These are phyloP conservation scores for Drosophila subobscura DNA, from an alignment of 1,140 invertebrate genomes.

Conservation along the genomic window DNA sequence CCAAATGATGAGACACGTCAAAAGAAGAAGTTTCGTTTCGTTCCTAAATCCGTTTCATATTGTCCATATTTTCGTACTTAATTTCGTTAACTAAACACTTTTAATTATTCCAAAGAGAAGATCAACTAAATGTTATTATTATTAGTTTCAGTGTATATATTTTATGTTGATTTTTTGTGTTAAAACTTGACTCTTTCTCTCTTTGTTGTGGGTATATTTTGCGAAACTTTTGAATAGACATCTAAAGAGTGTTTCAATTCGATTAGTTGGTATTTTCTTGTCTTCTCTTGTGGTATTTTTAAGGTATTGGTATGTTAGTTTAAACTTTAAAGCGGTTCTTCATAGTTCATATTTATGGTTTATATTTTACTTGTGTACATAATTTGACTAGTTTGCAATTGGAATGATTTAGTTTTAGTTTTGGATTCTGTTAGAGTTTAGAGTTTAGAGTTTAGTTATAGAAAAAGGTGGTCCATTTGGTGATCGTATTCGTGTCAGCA, in stretches of 20 bases:
- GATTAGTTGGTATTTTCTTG: conserved; percentile 25
- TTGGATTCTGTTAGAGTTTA: conserved; percentile 40
- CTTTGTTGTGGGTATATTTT: conserved; percentile 25
- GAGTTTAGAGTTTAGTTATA: conserved; percentile 49
- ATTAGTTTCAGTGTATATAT: conserved; percentile 20
- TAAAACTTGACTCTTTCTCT: conserved; percentile 23
- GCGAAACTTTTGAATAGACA: conserved; percentile 43
- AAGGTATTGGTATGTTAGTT: conserved; percentile 12
- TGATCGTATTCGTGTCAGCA: conserved; percentile 74
- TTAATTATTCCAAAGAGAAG: conserved; percentile 5
- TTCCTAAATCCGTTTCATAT: conserved; percentile 48
- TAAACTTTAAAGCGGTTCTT: conserved; percentile 47
- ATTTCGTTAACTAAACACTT: conserved; percentile 36
- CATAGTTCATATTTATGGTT: conserved; percentile 31
- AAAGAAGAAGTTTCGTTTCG: conserved; percentile 23
- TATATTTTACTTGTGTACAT: conserved; percentile 28
- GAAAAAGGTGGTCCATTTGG: conserved; percentile 83
- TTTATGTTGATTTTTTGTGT: conserved; percentile 22
- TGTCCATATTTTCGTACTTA: conserved; percentile 57
- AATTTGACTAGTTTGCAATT: conserved; percentile 62
- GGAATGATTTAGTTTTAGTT: conserved; percentile 39
- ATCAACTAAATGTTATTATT: conserved; percentile 12
- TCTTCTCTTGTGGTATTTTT: conserved; percentile 44
- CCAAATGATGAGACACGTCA: conserved; percentile 19
- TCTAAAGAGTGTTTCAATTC: conserved; percentile 51